Conservation (phyloP, 2,888 invertebrate genomes). For the Caenorhabditis parvicauda region DNA sequence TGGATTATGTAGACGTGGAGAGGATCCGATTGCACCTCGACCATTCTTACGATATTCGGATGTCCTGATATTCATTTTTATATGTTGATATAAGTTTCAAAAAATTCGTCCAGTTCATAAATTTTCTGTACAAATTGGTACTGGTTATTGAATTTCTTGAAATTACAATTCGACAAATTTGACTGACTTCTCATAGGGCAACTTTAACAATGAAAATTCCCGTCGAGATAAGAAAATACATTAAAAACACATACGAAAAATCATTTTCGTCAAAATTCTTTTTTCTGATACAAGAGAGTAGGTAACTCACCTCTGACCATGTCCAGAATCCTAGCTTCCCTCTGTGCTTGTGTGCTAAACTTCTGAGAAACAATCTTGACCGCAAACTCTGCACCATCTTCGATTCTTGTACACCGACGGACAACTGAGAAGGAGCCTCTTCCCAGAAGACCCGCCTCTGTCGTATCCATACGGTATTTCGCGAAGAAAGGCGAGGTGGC, state of each 20-base stretch:
- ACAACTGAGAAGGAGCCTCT: conserved; percentile 88
- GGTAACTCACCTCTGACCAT: conserved; percentile 75
- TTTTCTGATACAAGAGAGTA: too few species aligned
- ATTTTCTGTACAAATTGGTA: too few species aligned
- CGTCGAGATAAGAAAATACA: too few species aligned
- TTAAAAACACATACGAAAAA: too few species aligned
- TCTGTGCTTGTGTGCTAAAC: conserved; percentile 67
- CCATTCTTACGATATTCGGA: conserved; percentile 79
- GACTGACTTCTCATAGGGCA: too few species aligned
- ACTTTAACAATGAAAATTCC: too few species aligned
- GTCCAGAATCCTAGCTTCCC: conserved; percentile 78
- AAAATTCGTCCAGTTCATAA: background rate
- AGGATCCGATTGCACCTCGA: conserved; percentile 75
- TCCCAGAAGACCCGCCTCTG: conserved; percentile 73
- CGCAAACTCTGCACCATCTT: conserved; percentile 77
- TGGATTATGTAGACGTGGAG: conserved; percentile 84
- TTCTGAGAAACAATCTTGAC: conserved; percentile 80
- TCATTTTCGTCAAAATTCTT: too few species aligned
- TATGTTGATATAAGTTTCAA: too few species aligned
- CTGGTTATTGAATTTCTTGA: background rate
- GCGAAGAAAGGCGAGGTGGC: conserved; percentile 84
- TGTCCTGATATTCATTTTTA: conserved; percentile 66
- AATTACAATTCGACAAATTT: background rate
- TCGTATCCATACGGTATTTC: conserved; percentile 76
- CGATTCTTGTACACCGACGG: conserved; percentile 74